Percentiles rank a stretch among this genome's conserved stretches.
phyloP scores from a whole-genome alignment of 1,140 invertebrate species.

The Xylocopa sonorina region DNA sequence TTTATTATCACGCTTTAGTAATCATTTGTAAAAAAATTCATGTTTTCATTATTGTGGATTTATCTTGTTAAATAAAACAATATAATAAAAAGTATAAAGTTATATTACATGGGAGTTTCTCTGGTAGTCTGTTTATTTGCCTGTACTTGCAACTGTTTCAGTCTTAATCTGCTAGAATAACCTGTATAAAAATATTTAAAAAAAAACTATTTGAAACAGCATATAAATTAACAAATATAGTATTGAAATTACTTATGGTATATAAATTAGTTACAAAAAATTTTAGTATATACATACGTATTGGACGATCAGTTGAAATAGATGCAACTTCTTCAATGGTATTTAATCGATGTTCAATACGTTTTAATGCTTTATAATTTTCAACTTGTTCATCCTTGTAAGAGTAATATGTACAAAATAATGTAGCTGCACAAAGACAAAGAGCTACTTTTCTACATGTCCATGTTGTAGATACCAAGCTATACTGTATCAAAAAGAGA shows the following conservation, averaged over 20 bases:
- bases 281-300: conserved; percentile 56
- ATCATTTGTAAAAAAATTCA: background rate
- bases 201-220: background rate
- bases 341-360: conserved; percentile 72
- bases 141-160: conserved; percentile 30
- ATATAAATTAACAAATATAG: too few relatives aligned
- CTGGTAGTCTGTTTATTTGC: background rate
- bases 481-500: conserved; percentile 48
- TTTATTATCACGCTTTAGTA: background rate
- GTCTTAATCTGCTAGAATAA: conserved; percentile 10
- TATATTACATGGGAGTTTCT: background rate
- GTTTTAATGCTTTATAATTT: conserved; percentile 68
- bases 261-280: background rate
- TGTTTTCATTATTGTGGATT: background rate
- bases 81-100: background rate
- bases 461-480: conserved; percentile 69
- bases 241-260: background rate
- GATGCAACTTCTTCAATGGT: conserved; percentile 57
- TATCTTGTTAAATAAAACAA: background rate
- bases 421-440: conserved; percentile 62
- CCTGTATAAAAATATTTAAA: conserved; percentile 26
- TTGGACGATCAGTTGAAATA: conserved; percentile 39
- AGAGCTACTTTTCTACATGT: conserved; percentile 70
- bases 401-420: conserved; percentile 71
- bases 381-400: conserved; percentile 71